Evolutionary conservation across 2,113 vertebrate species (phyloP).

Genomic region (Paramormyrops kingsleyae): DNA sequence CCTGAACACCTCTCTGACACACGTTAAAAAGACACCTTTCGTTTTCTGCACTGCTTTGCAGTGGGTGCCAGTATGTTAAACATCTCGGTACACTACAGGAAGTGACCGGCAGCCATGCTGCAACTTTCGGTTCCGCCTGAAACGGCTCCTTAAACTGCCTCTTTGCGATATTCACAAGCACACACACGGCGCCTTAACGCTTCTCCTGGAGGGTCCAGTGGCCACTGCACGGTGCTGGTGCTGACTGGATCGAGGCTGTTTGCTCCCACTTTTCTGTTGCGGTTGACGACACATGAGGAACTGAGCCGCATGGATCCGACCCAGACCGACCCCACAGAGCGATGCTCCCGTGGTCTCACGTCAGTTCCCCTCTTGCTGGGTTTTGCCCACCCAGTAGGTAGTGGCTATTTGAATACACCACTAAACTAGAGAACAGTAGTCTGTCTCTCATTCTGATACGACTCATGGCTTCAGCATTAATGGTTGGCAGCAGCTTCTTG

Average conservation of each 20-base stretch:
- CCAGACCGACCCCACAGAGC: slow-evolving; percentile 58
- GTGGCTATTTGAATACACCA: not conserved
- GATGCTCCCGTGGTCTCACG: not conserved
- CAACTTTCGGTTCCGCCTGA: not conserved
- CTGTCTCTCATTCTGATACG: slow-evolving; percentile 42
- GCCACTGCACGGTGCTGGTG: slow-evolving; percentile 91
- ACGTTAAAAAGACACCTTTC: not conserved
- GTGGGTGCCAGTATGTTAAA: not conserved
- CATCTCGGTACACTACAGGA: not conserved
- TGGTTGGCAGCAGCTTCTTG: slow-evolving; percentile 53
- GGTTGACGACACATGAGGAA: slow-evolving; percentile 99
- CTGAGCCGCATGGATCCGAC: slow-evolving; percentile 91
- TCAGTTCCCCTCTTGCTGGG: not conserved
- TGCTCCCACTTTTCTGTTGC: slow-evolving; percentile 99
- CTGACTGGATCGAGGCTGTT: slow-evolving; percentile 98
- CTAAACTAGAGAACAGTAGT: not conserved
- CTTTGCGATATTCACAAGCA: not conserved
- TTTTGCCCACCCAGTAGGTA: not conserved
- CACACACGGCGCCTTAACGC: not conserved
- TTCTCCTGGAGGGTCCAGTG: slow-evolving; percentile 66
- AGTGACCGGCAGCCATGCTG: not conserved
- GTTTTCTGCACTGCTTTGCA: not conserved
- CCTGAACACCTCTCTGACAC: not conserved
- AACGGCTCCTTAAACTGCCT: not conserved
- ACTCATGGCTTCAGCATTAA: slow-evolving; percentile 43